phyloP scores from a whole-genome alignment of 1,140 invertebrate species.

The Pectinophora gossypiella region DNA sequence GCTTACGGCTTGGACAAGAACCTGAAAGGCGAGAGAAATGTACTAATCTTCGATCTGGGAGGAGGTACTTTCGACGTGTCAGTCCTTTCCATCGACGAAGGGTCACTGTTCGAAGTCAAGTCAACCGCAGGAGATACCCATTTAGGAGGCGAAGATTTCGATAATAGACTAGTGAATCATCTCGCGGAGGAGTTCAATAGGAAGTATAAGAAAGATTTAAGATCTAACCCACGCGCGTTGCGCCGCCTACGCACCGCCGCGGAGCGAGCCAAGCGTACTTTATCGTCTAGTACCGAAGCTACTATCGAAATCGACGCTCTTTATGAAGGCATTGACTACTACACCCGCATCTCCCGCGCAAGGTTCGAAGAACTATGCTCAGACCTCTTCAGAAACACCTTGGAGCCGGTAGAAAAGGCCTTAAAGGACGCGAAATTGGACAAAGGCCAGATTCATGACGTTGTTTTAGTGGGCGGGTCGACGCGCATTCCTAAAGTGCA shows the following conservation, averaged over 20 bases:
- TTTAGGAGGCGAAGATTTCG: constrained; percentile 84
- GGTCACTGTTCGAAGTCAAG: constrained; percentile 80
- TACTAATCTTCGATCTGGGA: constrained; percentile 67
- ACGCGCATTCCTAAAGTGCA: constrained; percentile 76
- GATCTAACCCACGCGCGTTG: constrained; percentile 48
- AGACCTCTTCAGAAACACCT: constrained; percentile 63
- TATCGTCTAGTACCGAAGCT: constrained; percentile 62
- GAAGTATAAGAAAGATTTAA: constrained; percentile 62
- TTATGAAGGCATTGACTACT: constrained; percentile 54
- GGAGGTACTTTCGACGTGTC: constrained; percentile 85
- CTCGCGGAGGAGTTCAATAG: constrained; percentile 60
- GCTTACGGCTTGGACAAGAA: constrained; percentile 84
- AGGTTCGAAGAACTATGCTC: constrained; percentile 59
- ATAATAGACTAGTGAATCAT: constrained; percentile 83
- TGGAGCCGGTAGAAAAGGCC: constrained; percentile 74
- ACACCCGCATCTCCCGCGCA: constrained; percentile 50
- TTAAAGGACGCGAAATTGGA: constrained; percentile 80
- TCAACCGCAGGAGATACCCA: constrained; percentile 76
- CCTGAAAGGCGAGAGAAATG: constrained; percentile 78
- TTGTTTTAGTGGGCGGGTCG: constrained; percentile 82
- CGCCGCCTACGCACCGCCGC: constrained; percentile 78
- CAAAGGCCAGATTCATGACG: constrained; percentile 78
- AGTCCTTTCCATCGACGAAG: constrained; percentile 82
- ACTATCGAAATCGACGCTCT: constrained; percentile 63
- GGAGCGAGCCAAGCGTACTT: constrained; percentile 68